Evolutionary conservation across 2,113 vertebrate genomes (phyloP).

Genomic region (Motacilla tschutschensis): DNA sequence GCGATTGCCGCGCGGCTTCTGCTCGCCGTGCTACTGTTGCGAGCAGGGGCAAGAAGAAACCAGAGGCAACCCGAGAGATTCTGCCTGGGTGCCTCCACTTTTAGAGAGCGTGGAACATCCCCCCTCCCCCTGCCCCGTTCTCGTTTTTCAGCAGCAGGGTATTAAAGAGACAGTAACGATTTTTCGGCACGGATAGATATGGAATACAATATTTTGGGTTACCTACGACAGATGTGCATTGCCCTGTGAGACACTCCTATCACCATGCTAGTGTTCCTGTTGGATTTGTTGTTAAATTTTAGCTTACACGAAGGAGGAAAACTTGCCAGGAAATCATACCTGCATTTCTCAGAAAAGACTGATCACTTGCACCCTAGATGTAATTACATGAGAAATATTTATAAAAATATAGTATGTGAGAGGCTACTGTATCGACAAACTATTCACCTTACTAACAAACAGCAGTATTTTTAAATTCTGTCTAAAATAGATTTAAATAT

Average conservation of each 20-base stretch:
- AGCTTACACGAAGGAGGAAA: not conserved
- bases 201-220: not conserved
- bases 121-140: not conserved
- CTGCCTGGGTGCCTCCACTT: not conserved
- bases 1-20: not conserved
- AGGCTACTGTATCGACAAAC: not conserved
- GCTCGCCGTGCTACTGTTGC: accelerated
- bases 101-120: not conserved
- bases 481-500: not conserved
- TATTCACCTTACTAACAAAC: not conserved
- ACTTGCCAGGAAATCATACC: not conserved
- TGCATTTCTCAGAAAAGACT: not conserved
- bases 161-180: not conserved
- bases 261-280: not conserved
- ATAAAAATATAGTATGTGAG: not conserved
- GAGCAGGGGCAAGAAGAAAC: not conserved
- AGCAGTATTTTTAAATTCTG: not conserved
- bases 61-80: not conserved
- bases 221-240: accelerated
- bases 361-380: not conserved
- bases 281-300: not conserved
- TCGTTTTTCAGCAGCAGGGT: not conserved
- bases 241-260: not conserved
- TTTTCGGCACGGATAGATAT: not conserved
- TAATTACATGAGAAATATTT: not conserved